A percentile compares a stretch with the other conserved stretches of the same genome.
Conservation (phyloP, 2,888 invertebrate genomes). For the Epinotia bilunana region DNA sequence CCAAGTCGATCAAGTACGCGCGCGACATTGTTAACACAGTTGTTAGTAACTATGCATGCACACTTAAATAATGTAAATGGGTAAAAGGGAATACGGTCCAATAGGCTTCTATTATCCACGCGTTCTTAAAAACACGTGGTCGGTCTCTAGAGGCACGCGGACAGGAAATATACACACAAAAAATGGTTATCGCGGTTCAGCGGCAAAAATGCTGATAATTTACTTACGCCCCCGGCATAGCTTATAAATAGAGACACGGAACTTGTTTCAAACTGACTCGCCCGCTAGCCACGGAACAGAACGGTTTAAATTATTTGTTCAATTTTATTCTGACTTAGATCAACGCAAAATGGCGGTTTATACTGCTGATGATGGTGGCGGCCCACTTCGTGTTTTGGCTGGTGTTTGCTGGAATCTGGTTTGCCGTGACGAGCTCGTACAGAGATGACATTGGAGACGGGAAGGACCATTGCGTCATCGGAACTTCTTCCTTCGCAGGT, state of each 20-base stretch:
- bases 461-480: slow-evolving; percentile 85
- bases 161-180: slow-evolving; percentile 2
- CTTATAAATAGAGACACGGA: slow-evolving; percentile 10
- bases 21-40: slow-evolving; percentile 79
- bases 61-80: not conserved
- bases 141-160: not conserved
- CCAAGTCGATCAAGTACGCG: slow-evolving; percentile 79
- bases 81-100: not conserved
- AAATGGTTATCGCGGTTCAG: slow-evolving; percentile 15
- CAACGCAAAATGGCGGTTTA: slow-evolving; percentile 90
- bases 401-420: slow-evolving; percentile 91
- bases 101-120: not conserved
- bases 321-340: slow-evolving; percentile 66
- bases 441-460: slow-evolving; percentile 90
- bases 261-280: not conserved
- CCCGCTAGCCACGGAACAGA: not conserved
- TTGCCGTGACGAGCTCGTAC: slow-evolving; percentile 87
- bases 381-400: slow-evolving; percentile 90
- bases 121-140: not conserved
- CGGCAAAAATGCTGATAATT: slow-evolving; percentile 12
- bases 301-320: not conserved
- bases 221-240: not conserved
- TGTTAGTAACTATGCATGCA: slow-evolving; percentile 59
- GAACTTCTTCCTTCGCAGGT: slow-evolving; percentile 86
- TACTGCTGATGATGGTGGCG: slow-evolving; percentile 85